Conservation (phyloP, 2,113 vertebrate species). For the Perca schrenkii region DNA sequence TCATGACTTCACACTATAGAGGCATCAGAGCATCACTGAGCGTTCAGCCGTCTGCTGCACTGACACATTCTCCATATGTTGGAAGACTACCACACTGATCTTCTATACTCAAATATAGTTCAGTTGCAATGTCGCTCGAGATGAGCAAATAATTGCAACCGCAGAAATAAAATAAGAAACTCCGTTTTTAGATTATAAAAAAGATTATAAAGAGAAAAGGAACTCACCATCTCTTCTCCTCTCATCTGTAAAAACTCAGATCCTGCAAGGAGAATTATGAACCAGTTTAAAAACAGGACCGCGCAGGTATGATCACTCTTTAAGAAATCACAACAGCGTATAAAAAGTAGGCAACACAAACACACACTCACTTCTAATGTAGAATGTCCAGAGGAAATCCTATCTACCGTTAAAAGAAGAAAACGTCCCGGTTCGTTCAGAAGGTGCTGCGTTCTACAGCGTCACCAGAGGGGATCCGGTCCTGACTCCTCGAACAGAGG, state of each 20-base stretch:
- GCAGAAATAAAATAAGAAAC: not conserved
- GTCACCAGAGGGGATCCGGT: not conserved
- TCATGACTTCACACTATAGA: not conserved
- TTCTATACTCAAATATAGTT: not conserved
- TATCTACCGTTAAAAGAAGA: conserved; percentile 4
- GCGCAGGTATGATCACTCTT: not conserved
- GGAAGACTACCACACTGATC: not conserved
- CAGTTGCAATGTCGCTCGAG: not conserved
- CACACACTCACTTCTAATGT: conserved; percentile 38
- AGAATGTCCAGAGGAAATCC: not conserved
- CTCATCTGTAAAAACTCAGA: conserved; percentile 45
- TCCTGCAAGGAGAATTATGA: conserved; percentile 45
- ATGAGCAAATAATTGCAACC: not conserved
- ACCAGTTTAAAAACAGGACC: not conserved
- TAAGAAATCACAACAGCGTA: not conserved
- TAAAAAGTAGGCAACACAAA: not conserved
- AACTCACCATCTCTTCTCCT: conserved; percentile 78
- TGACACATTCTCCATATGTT: conserved; percentile 47
- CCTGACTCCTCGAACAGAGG: not conserved
- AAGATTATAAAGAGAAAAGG: not conserved
- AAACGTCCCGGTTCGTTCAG: not conserved
- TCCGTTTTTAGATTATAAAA: not conserved
- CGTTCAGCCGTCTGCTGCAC: conserved; percentile 23
- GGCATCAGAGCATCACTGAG: conserved; percentile 35
- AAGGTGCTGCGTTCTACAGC: not conserved